phyloP scores from a whole-genome alignment of 2,888 invertebrate species.

The Emesis castigata region DNA sequence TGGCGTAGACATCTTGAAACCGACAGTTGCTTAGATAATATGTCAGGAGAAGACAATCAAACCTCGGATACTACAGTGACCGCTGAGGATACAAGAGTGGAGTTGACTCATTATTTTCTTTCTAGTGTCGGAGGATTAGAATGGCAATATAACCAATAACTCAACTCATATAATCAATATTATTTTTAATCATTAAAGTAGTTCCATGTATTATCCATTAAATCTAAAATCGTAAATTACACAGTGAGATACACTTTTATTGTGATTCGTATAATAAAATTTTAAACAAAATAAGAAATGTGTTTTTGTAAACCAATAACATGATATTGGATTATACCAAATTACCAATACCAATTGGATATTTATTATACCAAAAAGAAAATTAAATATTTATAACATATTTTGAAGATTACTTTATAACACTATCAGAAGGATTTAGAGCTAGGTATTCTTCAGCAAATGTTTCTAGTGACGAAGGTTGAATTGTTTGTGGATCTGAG shows the following conservation, averaged over 20 bases:
- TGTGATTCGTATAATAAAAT: background rate
- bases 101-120: constrained; percentile 39
- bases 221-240: background rate
- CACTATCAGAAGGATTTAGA: constrained; percentile 6
- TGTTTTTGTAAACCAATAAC: background rate
- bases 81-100: constrained; percentile 38
- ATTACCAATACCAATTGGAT: no score
- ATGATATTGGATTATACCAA: no score
- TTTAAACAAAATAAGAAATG: background rate
- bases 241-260: constrained; percentile 1
- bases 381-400: constrained; percentile 1
- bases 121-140: constrained; percentile 37
- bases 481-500: constrained; percentile 29
- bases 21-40: constrained; percentile 29
- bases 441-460: constrained; percentile 3
- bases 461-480: constrained; percentile 5
- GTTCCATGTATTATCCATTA: constrained; percentile 1
- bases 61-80: constrained; percentile 6
- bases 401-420: constrained; percentile 4
- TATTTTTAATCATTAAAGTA: constrained; percentile 22
- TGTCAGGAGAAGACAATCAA: constrained; percentile 35
- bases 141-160: constrained; percentile 42
- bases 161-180: constrained; percentile 28
- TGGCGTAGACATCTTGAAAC: constrained; percentile 19
- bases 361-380: constrained; percentile 1